Evolutionary conservation across 2,113 vertebrate genomes (phyloP), one percentile per base, ranked within the genome.

Genomic region (Burhinus bistriatus): DNA sequence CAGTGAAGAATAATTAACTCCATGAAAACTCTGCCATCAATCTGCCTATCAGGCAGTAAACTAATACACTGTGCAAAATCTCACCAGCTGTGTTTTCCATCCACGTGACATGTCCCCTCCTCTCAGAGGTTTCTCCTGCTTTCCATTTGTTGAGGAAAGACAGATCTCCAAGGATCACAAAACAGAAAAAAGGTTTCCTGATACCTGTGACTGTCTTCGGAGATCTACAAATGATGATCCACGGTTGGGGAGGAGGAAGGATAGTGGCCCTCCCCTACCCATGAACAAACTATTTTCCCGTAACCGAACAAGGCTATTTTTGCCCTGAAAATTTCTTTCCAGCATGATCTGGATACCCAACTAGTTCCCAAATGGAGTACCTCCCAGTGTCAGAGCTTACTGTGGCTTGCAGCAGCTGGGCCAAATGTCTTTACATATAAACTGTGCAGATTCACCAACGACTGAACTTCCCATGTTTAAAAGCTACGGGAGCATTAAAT

Each of bases 221-320:
- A 85, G 15, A 75, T 27, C 29, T 55, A 34, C 1, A 0, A 82
- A 65, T 40, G n/a, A 45, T 12, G 44, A 76, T 12, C 23, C 25
- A 7, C 2, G 1, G 12, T 0, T 57, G 34, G 20, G 16, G 27
- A 90, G 19, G 27, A 71, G 9, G 38, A 64, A 68, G 49, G 18
- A 86, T 9, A 80, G 21, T 14, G 45, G 25, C 10, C 29, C 9
- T 62, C 21, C n/a, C 6, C 7, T 2, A 27, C 19, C 27, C 36
- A 47, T 11, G 55, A 84, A 47, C 11, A 40, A 72, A 61, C 47
- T 77, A 27, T 42, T 66, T 94, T 45, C 19, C 17, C 15, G 73
- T 71, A 69, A 58, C 11, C 0, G 0, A 78, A 62, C 15, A 44
- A 40, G 8, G 9, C 22, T 45, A 54, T 16, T 94, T 93, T 61